Base-by-base conservation (phyloP, 2,797 vertebrate genomes). In the Myotis planiceps region DNA sequence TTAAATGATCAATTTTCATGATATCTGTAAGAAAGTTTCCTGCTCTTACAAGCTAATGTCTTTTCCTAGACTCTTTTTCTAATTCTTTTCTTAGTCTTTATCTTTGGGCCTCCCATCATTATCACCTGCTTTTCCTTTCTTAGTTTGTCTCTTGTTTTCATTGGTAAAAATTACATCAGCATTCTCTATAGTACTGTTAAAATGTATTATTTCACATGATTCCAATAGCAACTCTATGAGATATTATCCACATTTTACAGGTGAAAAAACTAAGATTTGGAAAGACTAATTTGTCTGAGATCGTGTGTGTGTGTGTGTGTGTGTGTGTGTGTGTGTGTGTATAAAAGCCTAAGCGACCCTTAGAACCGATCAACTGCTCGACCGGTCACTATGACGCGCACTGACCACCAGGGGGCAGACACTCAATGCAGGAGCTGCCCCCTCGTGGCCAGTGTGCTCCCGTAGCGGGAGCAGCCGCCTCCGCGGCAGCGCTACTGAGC, bases 151-250 rank as follows among this genome's bases (percentile, higher is more conserved):
- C 39, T 39, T 14, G 0, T 81, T 92, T 89, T 76, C 32, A 66
- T 51, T 92, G 68, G 69, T 88, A 81, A 85, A 76, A 85, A 58
- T 84, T 84, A 45, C 7, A 92, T 88, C 53, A 80, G 15, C 21
- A 66, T 66, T 88, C 68, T 68, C 65, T 23, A 23, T 69, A 84
- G 14, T 65, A 5, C n/a, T 81, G 2, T 88, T 51, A 49, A 18
- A 51, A 74, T 60, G 25, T 69, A 6, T 93, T 89, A 47, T 68
- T 80, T 92, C 69, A 81, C 12, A 75, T 95, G 74, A 92, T 92
- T 94, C 32, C 45, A 39, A 53, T 34, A 88, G n/a, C 15, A 76
- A 13, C 29, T 80, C 25, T 82, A 0, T 74, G 47, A 84, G 49
- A 27, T 65, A 91, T 79, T 84, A 74, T 32, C n/a, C n/a, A 45